Base-by-base conservation (phyloP, 2,888 invertebrate genomes). In the Melipona bicolor region DNA sequence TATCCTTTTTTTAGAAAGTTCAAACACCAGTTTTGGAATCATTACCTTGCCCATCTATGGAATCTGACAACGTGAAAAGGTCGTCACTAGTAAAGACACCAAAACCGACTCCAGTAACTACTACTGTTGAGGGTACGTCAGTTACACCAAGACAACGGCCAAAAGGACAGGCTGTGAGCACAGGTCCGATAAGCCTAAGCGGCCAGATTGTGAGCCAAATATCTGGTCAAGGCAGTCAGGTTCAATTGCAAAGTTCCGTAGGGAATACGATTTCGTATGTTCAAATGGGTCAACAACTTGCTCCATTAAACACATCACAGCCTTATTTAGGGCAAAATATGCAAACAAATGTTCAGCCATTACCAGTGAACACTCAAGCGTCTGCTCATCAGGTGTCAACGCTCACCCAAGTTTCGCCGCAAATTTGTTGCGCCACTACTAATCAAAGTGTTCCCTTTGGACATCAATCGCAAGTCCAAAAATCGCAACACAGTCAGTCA, bases 131-230 rank as follows among this genome's bases (percentile, higher is more conserved):
- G 92, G 97, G 97, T 77, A 98, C 98, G 3, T 97, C 97, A 87
- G 97, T 98, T 43, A 97, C 97, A 74, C 98, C 98, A 4, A 95
- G 98, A 74, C 97, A 98, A 93, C 95, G 98, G 88, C 98, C 98
- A 17, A 98, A 98, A 93, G 97, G 96, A 54, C 94, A 94, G 80
- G 91, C 90, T 27, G 93, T 94, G 4, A 91, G 91, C 21, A 92
- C 93, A 17, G 94, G 94, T 27, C 94, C 94, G 24, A 94, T 94
- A 78, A 94, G 89, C 86, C 86, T 94, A 71, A 92, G 94, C 71
- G 94, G 94, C 4, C 94, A 94, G 76, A 94, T 94, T 32, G 93
- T 94, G n/a, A 91, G 92, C 65, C 94, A 94, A 81, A 94, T 94
- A 90, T 94, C 94, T 4, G 94, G 94, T 4, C 94, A 94, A 83